phyloP scores from a whole-genome alignment of 2,888 invertebrate species.

The Lamellibrachia satsuma region DNA sequence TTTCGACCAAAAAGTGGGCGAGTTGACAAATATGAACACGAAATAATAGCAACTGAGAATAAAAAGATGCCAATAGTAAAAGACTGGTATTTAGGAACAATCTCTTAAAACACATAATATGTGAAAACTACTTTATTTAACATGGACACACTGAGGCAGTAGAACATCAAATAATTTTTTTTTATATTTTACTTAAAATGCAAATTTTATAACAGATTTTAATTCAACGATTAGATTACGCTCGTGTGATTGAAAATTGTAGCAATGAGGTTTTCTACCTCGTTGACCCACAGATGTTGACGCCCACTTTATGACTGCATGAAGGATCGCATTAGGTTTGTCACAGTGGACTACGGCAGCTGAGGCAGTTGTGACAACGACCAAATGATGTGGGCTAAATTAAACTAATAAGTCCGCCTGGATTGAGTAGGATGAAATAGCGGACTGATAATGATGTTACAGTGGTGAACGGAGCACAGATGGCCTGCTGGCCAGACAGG shows the following conservation, averaged over 20 bases:
- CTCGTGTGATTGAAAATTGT: not conserved
- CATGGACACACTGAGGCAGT: not conserved
- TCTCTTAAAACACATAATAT: not conserved
- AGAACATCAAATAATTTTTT: not conserved
- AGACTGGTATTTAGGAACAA: not conserved
- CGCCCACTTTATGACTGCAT: not conserved
- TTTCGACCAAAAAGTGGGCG: no score
- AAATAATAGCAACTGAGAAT: no score
- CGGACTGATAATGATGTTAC: not conserved
- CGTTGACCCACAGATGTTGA: not conserved
- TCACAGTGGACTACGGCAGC: not conserved
- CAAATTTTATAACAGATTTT: not conserved
- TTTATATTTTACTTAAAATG: not conserved
- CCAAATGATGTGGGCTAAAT: not conserved
- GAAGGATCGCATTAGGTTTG: not conserved
- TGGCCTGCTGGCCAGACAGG: not conserved
- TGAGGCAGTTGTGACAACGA: not conserved
- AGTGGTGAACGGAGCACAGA: not conserved
- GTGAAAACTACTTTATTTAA: not conserved
- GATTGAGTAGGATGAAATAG: not conserved
- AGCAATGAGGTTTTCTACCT: not conserved
- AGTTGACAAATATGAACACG: no score
- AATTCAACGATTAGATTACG: not conserved
- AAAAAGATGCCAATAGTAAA: no score
- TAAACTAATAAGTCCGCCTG: not conserved